Conservation (phyloP, 1,140 invertebrate species). For the Papilio polytes region DNA sequence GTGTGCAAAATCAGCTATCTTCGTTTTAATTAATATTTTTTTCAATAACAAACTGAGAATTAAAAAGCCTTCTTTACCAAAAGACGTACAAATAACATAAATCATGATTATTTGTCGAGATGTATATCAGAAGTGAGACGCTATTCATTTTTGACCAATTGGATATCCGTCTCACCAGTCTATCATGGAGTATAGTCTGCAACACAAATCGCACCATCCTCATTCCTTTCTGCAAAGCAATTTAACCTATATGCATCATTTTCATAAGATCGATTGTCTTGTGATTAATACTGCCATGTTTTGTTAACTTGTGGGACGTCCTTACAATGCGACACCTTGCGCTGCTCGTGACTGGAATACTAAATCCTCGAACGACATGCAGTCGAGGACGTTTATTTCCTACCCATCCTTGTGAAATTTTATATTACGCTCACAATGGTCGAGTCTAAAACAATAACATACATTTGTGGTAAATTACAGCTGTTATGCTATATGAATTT, state of each 20-base stretch:
- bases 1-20: no score
- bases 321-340: constrained; percentile 11
- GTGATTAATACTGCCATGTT: not conserved
- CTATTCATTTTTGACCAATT: not conserved
- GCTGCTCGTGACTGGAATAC: not conserved
- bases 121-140: not conserved
- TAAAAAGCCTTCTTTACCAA: no score
- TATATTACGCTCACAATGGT: not conserved
- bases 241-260: not conserved
- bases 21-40: no score
- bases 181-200: not conserved
- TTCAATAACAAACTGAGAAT: no score
- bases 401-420: not conserved
- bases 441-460: not conserved
- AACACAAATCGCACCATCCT: not conserved
- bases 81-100: no score
- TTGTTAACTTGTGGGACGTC: not conserved
- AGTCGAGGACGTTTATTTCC: not conserved
- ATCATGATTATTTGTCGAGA: no score
- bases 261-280: not conserved
- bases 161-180: not conserved
- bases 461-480: not conserved
- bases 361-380: not conserved
- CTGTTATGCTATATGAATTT: not conserved
- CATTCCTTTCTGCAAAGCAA: not conserved